Base-by-base conservation (phyloP, 2,888 invertebrate genomes). In the Uropetala carovei region DNA sequence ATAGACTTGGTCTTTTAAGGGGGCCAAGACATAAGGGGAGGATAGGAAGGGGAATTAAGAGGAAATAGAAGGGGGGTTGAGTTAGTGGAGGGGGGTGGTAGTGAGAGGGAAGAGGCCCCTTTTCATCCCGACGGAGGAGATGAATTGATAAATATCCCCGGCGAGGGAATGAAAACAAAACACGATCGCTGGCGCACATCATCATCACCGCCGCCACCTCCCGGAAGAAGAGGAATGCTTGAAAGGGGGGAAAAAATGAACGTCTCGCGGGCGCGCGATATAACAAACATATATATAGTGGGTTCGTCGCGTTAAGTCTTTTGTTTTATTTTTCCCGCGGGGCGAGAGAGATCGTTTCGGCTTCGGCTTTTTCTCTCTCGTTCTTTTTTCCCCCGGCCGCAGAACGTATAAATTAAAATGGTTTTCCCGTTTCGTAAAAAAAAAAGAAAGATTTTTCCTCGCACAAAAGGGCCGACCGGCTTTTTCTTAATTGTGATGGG, bases 81-180 rank as follows among this genome's bases (percentile, higher is more conserved):
- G 9, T n/a, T 57, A 22, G 57, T 16, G 57, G 83, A 5, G 30
- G 83, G 16, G 4, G 4, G 57, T 57, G 58, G 58, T 58, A 5
- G 18, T n/a, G 85, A n/a, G 58, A 11, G n/a, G 18, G 58, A n/a
- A 22, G 14, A 58, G 57, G 18, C 56, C 9, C 22, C n/a, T 16
- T 83, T 83, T 83, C n/a, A 83, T 83, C 83, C 43, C 56, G 59
- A 43, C 89, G 30, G 13, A 43, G 89, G 64, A 89, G 89, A 89
- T 89, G 64, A 56, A 64, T 89, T 89, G 89, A 89, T 89, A 89
- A 89, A 89, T 89, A 89, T 89, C 89, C 86, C 89, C 64, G 64
- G n/a, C 60, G 64, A 43, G 89, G 13, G 64, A 89, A 60, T 13
- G 27, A 68, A 27, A 89, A 89, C 89, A 59, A 89, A 89, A 43